Percentiles rank a stretch among this genome's conserved stretches.
These are phyloP conservation scores for Neogale vison DNA, from an alignment of 2,113 vertebrate species.

Conservation along the genomic window DNA sequence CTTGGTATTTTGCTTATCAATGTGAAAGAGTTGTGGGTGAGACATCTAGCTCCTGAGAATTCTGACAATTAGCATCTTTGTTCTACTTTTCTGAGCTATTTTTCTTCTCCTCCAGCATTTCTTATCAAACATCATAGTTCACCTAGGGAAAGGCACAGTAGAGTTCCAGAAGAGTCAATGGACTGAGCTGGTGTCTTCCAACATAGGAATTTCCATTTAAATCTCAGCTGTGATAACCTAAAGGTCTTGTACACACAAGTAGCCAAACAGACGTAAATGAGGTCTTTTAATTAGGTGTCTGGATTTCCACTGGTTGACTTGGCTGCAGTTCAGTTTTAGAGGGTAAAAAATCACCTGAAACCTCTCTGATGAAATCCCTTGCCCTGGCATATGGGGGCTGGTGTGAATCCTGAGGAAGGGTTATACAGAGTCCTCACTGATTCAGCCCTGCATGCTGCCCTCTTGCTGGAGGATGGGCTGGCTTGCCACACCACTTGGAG, in stretches of 20 bases:
- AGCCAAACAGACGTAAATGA: constrained; percentile 45
- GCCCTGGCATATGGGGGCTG: neutral
- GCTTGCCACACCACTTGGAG: neutral
- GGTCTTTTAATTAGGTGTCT: constrained; percentile 47
- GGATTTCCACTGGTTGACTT: neutral
- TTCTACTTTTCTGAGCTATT: constrained; percentile 11
- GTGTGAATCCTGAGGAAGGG: neutral
- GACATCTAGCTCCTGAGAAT: constrained; percentile 12
- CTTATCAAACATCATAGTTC: neutral
- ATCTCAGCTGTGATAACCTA: constrained; percentile 40
- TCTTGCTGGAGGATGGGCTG: neutral
- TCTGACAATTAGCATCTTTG: constrained; percentile 14
- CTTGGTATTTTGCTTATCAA: constrained; percentile 32
- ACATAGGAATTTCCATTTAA: neutral
- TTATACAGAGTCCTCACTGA: neutral
- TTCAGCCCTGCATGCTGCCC: neutral
- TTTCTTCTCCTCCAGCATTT: neutral
- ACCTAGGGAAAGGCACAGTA: neutral
- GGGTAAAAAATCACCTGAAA: constrained; percentile 10
- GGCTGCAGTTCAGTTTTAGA: neutral
- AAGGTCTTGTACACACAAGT: constrained; percentile 40
- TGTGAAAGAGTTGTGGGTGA: neutral
- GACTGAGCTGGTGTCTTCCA: neutral
- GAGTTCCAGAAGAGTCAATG: neutral
- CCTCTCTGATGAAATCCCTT: neutral